Percentiles rank a stretch among this genome's conserved stretches.
Conservation (phyloP, 2,797 vertebrate species). For the Erpetoichthys calabaricus region DNA sequence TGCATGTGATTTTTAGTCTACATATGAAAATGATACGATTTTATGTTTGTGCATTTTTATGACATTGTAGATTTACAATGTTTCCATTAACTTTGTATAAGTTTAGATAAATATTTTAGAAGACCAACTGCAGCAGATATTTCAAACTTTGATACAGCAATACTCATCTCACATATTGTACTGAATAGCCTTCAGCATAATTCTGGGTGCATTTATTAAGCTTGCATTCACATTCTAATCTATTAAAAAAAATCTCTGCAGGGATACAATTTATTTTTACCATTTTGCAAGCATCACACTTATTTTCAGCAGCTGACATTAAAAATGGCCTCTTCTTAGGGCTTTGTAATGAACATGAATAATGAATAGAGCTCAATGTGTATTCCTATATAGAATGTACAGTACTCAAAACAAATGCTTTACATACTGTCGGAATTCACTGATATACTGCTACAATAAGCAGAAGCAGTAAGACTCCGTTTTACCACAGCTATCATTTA, state of each 20-base stretch:
- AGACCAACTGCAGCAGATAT: background rate
- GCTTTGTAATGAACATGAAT: background rate
- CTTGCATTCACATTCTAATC: constrained; percentile 2
- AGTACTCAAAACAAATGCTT: too few species aligned
- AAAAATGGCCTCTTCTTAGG: constrained; percentile 2
- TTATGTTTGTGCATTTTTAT: too few species aligned
- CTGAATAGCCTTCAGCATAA: constrained; percentile 2
- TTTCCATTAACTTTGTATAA: background rate
- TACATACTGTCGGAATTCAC: too few species aligned
- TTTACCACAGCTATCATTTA: too few species aligned
- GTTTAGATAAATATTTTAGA: constrained; percentile 3
- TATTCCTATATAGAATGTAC: background rate
- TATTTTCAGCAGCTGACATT: constrained; percentile 4
- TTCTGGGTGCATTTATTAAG: background rate
- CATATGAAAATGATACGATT: too few species aligned
- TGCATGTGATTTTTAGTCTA: too few species aligned
- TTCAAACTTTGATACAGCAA: background rate
- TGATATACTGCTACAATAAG: too few species aligned
- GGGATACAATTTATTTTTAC: background rate
- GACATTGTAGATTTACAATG: too few species aligned
- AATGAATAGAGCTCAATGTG: background rate
- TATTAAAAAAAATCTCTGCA: constrained; percentile 2
- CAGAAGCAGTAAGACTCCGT: too few species aligned
- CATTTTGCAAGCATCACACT: background rate
- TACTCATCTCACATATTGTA: background rate